Percentiles rank a stretch among this genome's conserved stretches.
Conservation (phyloP, 2,888 invertebrate species). For the Vesta saturnalis region DNA sequence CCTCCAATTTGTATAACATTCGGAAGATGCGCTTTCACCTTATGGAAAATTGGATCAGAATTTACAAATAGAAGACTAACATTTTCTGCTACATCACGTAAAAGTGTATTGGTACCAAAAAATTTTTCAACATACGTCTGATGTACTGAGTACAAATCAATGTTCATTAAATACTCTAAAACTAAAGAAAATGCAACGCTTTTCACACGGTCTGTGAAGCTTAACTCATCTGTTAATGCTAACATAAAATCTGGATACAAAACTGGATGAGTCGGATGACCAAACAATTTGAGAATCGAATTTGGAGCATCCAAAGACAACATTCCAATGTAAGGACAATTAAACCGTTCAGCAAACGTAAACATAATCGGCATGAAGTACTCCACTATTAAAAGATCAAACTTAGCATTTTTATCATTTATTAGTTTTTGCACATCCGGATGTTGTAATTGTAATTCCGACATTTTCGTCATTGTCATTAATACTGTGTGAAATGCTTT, state of each 20-base stretch:
- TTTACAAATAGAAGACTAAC: too few relatives aligned
- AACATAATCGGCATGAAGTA: constrained; percentile 61
- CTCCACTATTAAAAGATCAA: constrained; percentile 69
- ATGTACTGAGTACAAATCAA: too few relatives aligned
- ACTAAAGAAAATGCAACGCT: background rate
- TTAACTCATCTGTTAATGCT: constrained; percentile 44
- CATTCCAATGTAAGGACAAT: constrained; percentile 66
- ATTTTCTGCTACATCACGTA: too few relatives aligned
- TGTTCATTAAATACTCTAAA: too few relatives aligned
- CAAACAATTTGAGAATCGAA: constrained; percentile 64
- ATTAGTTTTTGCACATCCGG: constrained; percentile 52
- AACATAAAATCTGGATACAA: constrained; percentile 53
- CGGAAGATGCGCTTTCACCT: too few relatives aligned
- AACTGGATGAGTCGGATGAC: constrained; percentile 55
- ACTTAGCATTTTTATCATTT: constrained; percentile 58
- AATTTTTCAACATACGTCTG: too few relatives aligned
- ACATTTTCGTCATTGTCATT: constrained; percentile 42
- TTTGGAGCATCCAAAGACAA: constrained; percentile 64
- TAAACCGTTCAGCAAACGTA: constrained; percentile 65
- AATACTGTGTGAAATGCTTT: background rate
- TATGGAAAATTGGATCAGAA: too few relatives aligned
- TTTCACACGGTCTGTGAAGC: constrained; percentile 37
- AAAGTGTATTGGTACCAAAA: too few relatives aligned
- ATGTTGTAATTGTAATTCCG: constrained; percentile 36
- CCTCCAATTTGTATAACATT: too few relatives aligned